Evolutionary conservation across 2,888 invertebrate genomes (phyloP), one percentile per base, ranked within the genome.

Genomic region (Clepsis dumicolana): DNA sequence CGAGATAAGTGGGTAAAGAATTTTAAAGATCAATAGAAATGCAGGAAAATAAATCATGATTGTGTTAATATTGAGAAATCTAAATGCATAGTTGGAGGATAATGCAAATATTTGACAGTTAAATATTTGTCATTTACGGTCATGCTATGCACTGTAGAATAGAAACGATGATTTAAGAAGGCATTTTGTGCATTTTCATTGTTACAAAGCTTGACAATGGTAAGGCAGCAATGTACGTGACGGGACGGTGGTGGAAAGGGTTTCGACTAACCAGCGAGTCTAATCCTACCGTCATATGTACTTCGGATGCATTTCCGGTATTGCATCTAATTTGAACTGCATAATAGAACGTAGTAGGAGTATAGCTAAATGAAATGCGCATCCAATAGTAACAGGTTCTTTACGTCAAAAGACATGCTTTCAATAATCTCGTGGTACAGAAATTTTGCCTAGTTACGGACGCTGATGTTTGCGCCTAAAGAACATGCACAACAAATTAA

Each of bases 331-430:
- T 32, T 61, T 41, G 14, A 53, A 18, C 24, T 16, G 44, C 32
- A 65, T n/a, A 21, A 56, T 14, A 21, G 8, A 32, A 56, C 56
- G 2, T 32, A 32, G 21, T 35, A 56, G 32, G 16, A 32, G 35
- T 35, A 65, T 67, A 62, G 53, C 48, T 72, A 89, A 92, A 92
- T 92, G 92, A 92, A 92, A 92, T 92, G 92, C 92, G 92, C 92
- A 90, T 87, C 83, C 85, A 88, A 83, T 81, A 78, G 80, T 77
- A 78, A 74, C 73, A 71, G 75, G 65, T 73, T 70, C 72, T 76
- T 74, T 74, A 75, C 79, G 73, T 74, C 72, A 73, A 74, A 72
- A 74, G 69, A 81, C 85, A 88, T 87, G 87, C 87, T 83, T 82
- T 79, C 82, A 72, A 86, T 84, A 85, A 85, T 85, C 80, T 80